Evolutionary conservation across 1,140 invertebrate species (phyloP), one percentile per base, ranked within the genome.

Genomic region (Schmidtea mediterranea): DNA sequence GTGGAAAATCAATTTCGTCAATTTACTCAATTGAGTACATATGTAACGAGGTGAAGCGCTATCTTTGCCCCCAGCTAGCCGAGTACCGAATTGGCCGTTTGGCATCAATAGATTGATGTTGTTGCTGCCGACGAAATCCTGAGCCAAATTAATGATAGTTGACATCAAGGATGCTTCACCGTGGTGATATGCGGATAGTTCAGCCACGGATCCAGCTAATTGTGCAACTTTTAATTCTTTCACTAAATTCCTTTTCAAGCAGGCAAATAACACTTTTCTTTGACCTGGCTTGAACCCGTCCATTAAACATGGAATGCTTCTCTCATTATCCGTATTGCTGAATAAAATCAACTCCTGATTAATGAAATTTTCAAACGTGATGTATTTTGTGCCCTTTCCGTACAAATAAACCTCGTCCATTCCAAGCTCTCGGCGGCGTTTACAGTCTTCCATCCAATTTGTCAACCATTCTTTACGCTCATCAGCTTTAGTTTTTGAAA

Each of bases 81-180:
- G 63, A 0, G 82, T 84, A 65, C 86, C 86, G 65, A 97, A 97
- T 67, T 95, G 89, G 75, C 92, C 92, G 58, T 78, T 76, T 0
- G 92, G 92, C 62, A 80, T 74, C 24, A 98, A 67, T 5, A 98
- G 59, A 69, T 98, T 98, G 26, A 98, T n/a, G n/a, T n/a, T n/a
- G n/a, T n/a, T n/a, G n/a, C n/a, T n/a, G n/a, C n/a, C n/a, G n/a
- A n/a, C n/a, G n/a, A n/a, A n/a, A n/a, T n/a, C n/a, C n/a, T n/a
- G n/a, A n/a, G n/a, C n/a, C n/a, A n/a, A n/a, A n/a, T 89, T 89
- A 41, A 97, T 79, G 55, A 98, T 98, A 0, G 90, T 97, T 52
- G 77, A 74, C 72, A 84, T 83, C 0, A 98, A 68, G 0, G 89
- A 92, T 46, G 63, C 63, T 72, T 98, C 92, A 62, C 90, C 92